Evolutionary conservation across 2,113 vertebrate species (phyloP).

Genomic region (Xiphias gladius): DNA sequence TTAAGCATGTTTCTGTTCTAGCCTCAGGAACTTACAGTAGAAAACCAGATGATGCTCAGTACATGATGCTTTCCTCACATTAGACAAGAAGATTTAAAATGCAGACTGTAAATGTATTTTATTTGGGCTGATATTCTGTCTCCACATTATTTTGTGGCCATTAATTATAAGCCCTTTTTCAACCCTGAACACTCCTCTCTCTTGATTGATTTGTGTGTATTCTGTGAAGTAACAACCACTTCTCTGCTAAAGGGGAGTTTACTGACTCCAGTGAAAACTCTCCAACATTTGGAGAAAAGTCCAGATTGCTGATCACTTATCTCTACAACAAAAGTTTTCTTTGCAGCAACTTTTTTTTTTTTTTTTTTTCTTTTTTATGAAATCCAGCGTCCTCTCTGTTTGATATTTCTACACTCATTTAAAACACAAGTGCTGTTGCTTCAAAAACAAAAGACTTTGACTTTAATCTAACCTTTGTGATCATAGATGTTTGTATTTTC

Average conservation of each 20-base stretch:
- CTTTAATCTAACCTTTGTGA: conserved; percentile 89
- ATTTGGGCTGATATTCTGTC: conserved; percentile 59
- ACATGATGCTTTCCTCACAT: conserved; percentile 42
- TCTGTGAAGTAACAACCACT: conserved; percentile 17
- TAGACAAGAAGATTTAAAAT: conserved; percentile 29
- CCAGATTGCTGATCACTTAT: conserved; percentile 80
- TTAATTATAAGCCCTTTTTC: conserved; percentile 65
- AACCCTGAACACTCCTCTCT: conserved; percentile 56
- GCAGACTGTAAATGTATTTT: conserved; percentile 60
- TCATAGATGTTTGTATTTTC: conserved; percentile 97
- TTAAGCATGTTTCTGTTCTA: conserved; percentile 64
- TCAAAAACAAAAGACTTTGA: conserved; percentile 89
- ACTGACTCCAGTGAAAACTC: conserved; percentile 86
- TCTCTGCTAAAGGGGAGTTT: conserved; percentile 82
- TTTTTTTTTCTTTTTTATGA: conserved; percentile 40
- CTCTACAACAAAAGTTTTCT: conserved; percentile 79
- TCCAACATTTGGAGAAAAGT: conserved; percentile 95
- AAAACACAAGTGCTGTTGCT: conserved; percentile 67
- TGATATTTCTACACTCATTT: conserved; percentile 77
- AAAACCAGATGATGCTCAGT: conserved; percentile 36
- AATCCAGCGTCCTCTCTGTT: conserved; percentile 34
- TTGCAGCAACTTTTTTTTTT: conserved; percentile 78
- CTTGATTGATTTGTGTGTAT: conserved; percentile 53
- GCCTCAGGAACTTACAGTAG: conserved; percentile 54
- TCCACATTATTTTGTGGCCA: conserved; percentile 48